Base-by-base conservation (phyloP, 2,113 vertebrate species). In the Ceyx cyanopectus region DNA sequence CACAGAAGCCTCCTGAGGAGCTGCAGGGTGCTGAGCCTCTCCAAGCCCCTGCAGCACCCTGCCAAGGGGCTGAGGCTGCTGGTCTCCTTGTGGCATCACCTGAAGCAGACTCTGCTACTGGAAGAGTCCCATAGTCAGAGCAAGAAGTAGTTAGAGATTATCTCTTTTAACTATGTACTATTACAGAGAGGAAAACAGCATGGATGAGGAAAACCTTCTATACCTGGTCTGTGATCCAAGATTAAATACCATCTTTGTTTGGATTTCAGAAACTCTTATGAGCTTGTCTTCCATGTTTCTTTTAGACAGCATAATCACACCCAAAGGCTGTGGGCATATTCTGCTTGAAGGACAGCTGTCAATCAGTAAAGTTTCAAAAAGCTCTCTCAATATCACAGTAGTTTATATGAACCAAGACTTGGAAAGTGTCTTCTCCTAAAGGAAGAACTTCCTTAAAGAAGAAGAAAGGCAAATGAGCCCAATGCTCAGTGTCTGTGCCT, bases 1-100 rank as follows among this genome's bases (percentile, higher is more conserved):
- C 40, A 10, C 1, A 0, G 22, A 20, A 19, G 26, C 22, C 56
- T 30, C 17, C 17, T 3, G 58, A 27, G 41, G 45, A 2, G 1
- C 40, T 27, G 29, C 21, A 17, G 18, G 5, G 41, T 22, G 19
- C 62, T 26, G 22, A 29, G 34, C 51, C 37, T 32, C 58, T 15
- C n/a, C 0, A 1, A 18, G 29, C 4, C 16, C 20, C 17, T 5
- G 43, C 70, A 76, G 56, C 21, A 41, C 30, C 30, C 1, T 0
- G 4, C 27, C 2, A 5, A 69, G 43, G 8, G 72, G 37, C 0
- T 0, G 37, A 69, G 37, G 23, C 17, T 37, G 19, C 40, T 22
- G 7, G 7, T n/a, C 50, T 73, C 51, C 26, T 41, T 58, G 43
- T 1, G 0, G 7, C 45, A 41, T 5, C 7, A 66, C 70, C 51